Conservation (phyloP, 1,140 invertebrate species). For the Camponotus pennsylvanicus region DNA sequence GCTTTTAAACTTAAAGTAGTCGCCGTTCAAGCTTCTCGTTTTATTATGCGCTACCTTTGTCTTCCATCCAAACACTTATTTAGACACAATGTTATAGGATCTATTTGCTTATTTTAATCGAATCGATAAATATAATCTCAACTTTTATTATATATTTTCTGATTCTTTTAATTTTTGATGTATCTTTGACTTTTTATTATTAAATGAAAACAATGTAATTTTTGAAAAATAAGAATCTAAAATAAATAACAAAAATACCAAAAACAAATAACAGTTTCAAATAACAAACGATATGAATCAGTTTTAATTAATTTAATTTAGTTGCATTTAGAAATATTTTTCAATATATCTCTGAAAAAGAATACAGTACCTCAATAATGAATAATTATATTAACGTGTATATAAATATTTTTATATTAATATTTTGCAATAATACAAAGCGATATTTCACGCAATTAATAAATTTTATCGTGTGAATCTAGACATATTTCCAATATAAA, state of each 20-base stretch:
- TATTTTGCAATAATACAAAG: neutral
- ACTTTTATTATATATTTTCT: neutral
- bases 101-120: neutral
- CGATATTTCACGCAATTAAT: slow-evolving; percentile 1
- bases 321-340: neutral
- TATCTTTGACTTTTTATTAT: too few species aligned
- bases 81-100: slow-evolving; percentile 30
- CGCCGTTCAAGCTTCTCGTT: slow-evolving; percentile 51
- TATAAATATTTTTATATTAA: neutral
- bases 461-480: slow-evolving; percentile 18
- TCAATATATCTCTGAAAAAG: neutral
- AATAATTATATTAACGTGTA: neutral
- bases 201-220: too few species aligned
- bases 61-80: slow-evolving; percentile 27
- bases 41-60: slow-evolving; percentile 51
- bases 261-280: neutral
- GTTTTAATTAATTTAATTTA: slow-evolving; percentile 4
- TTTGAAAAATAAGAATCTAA: neutral
- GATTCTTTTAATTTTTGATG: neutral
- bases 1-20: slow-evolving; percentile 59
- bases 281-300: neutral
- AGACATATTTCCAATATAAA: slow-evolving; percentile 38
- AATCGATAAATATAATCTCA: neutral
- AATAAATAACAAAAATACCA: neutral
- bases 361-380: neutral